Percentiles rank a stretch among this genome's conserved stretches.
Evolutionary conservation across 2,113 vertebrate species (phyloP).

Genomic region (Rhabdornis inornatus): DNA sequence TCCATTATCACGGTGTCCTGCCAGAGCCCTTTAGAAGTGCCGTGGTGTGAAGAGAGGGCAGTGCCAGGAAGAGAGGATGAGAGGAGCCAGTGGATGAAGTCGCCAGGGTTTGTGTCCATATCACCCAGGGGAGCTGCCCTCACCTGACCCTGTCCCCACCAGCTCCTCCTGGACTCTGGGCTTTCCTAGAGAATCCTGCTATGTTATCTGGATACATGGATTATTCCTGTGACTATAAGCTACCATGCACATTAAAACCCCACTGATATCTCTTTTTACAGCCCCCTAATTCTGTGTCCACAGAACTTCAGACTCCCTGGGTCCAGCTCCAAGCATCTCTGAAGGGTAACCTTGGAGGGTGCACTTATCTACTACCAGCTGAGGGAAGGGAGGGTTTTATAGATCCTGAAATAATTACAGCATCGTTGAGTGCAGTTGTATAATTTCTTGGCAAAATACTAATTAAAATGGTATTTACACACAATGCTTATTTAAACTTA

Average conservation of each 20-base stretch:
- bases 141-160: background rate
- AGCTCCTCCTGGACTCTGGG: background rate
- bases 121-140: background rate
- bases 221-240: background rate
- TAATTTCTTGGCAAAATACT: conserved; percentile 29
- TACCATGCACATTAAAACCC: fast-evolving
- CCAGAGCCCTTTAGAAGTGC: background rate
- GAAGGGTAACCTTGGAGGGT: background rate
- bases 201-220: fast-evolving
- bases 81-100: background rate
- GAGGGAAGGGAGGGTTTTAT: background rate
- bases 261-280: background rate
- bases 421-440: background rate
- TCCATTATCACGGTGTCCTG: background rate
- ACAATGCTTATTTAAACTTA: conserved; percentile 10
- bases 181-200: background rate
- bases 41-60: background rate
- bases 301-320: background rate
- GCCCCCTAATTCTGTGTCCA: background rate
- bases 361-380: background rate
- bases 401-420: conserved; percentile 9
- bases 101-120: fast-evolving
- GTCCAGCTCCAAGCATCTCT: background rate
- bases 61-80: background rate
- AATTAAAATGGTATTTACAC: conserved; percentile 51